Evolutionary conservation across 30 jellyfish, hydroid and myxozoan genomes (phyloP), one percentile per base, ranked within the genome.

Genomic region (Aurelia aurita complex sp. Pacific): DNA sequence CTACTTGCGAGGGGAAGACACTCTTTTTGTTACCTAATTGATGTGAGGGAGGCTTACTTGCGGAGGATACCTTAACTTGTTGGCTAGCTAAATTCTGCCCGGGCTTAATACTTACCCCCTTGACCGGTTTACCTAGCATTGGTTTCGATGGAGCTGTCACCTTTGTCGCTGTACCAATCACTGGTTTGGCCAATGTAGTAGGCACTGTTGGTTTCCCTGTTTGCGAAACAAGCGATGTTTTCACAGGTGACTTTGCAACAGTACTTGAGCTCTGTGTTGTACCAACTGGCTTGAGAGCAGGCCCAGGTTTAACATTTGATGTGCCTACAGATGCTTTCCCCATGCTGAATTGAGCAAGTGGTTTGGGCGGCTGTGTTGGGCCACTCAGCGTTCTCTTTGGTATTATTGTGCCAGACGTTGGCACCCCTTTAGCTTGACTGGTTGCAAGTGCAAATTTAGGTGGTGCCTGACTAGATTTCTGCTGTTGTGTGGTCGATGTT

Each of bases 41-140:
- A 11, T 61, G 34, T 2, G 36, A 61, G 35, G 70, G 70, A 5
- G 8, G 32, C 1, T 17, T 23, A 23, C 32, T 17, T 17, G 70
- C 1, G 1, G 36, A n/a, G 36, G 70, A 6, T 5, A 17, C 36
- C 32, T 61, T 61, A 17, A 6, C 70, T 61, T 61, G 70, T 1
- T 61, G 70, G 70, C 14, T 61, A 61, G 36, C 33, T 61, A 61
- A 23, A 23, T 61, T 61, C 15, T n/a, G 36, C 32, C 36, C 32
- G 12, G 70, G 70, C 36, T 61, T 61, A 61, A n/a, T 23, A 61
- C 70, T 23, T 61, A 23, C 70, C 36, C 70, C 70, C 32, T n/a
- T n/a, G 70, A 23, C 36, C 36, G 36, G 36, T 23, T 61, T 61
- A 17, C 70, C 70, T 61, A 11, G 36, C 1, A 12, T 23, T 9